Evolutionary conservation across 2,888 invertebrate species (phyloP).

Genomic region (Acrobasis suavella): DNA sequence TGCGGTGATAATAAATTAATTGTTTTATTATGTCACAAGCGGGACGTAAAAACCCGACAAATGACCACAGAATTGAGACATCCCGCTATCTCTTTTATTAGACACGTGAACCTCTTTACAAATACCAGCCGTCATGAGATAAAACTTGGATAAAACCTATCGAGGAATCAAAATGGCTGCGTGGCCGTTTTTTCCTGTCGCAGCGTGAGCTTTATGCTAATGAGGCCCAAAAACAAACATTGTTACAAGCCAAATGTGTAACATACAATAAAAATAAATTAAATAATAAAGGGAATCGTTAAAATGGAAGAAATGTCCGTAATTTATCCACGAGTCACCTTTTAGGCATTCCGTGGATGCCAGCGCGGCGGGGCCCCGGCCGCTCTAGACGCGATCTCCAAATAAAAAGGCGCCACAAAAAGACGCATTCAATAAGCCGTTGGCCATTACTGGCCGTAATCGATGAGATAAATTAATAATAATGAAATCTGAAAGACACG

Average conservation of each 20-base stretch:
- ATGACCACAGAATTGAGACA: conserved; percentile 76
- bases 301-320: conserved; percentile 81
- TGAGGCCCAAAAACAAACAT: conserved; percentile 81
- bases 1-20: conserved; percentile 75
- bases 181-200: conserved; percentile 57
- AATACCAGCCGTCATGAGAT: conserved; percentile 66
- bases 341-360: conserved; percentile 80
- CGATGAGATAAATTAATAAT: conserved; percentile 80
- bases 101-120: conserved; percentile 61
- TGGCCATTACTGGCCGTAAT: conserved; percentile 78
- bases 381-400: conserved; percentile 76
- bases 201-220: conserved; percentile 79
- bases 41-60: conserved; percentile 73
- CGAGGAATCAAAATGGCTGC: conserved; percentile 67
- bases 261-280: conserved; percentile 82
- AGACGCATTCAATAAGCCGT: conserved; percentile 80
- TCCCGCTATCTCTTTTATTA: conserved; percentile 76
- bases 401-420: conserved; percentile 82
- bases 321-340: conserved; percentile 82
- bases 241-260: conserved; percentile 81
- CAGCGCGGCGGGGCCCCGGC: conserved; percentile 74
- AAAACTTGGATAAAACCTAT: conserved; percentile 71
- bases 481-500: conserved; percentile 64
- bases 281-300: conserved; percentile 82
- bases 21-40: conserved; percentile 78